Conservation (phyloP, 2,888 invertebrate genomes). For the Clistopyga incitator region DNA sequence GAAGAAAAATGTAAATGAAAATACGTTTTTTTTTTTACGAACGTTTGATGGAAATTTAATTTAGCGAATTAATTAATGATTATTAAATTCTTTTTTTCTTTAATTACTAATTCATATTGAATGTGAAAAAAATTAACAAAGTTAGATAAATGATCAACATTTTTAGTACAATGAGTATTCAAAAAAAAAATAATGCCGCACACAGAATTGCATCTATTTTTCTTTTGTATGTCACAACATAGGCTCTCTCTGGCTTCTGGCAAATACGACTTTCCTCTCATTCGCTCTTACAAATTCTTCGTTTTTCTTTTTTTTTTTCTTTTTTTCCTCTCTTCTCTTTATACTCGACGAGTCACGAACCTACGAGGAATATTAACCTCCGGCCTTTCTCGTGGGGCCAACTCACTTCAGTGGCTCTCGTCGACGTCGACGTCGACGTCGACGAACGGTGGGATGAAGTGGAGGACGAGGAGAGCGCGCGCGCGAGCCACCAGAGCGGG, state of each 20-base stretch:
- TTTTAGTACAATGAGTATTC: background rate
- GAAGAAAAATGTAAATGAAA: too few species aligned
- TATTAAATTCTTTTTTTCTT: too few species aligned
- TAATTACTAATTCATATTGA: too few species aligned
- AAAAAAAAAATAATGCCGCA: conserved; percentile 27
- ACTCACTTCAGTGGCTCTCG: conserved; percentile 67
- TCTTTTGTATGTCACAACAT: conserved; percentile 49
- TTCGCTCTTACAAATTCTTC: conserved; percentile 50
- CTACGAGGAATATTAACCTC: conserved; percentile 71
- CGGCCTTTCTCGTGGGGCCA: conserved; percentile 66
- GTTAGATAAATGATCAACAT: background rate
- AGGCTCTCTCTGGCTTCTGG: conserved; percentile 44
- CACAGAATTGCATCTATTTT: conserved; percentile 39
- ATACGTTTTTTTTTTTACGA: too few species aligned
- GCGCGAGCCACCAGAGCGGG: conserved; percentile 58
- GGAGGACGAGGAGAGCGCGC: conserved; percentile 34
- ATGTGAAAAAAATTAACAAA: background rate
- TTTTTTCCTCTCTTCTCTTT: conserved; percentile 34
- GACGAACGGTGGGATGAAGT: conserved; percentile 45
- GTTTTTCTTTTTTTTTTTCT: conserved; percentile 29
- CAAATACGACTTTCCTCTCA: conserved; percentile 42
- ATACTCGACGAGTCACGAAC: conserved; percentile 68
- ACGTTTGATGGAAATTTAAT: too few species aligned
- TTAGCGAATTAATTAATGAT: too few species aligned
- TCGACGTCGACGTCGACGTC: conserved; percentile 66